These are phyloP conservation scores for Synchiropus splendidus DNA, from an alignment of 2,113 vertebrate genomes.

Conservation along the genomic window DNA sequence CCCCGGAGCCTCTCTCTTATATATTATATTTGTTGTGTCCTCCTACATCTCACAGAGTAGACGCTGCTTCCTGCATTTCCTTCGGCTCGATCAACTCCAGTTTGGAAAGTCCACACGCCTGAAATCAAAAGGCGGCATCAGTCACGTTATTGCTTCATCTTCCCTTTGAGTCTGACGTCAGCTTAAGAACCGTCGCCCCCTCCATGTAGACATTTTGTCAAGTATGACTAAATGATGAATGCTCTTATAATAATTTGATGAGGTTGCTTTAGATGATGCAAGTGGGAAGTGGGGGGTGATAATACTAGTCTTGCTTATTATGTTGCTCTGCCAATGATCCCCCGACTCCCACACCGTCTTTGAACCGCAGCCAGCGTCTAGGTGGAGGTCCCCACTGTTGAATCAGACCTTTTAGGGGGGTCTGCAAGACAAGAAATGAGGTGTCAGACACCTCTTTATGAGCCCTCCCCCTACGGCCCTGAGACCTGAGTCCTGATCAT, in stretches of 20 bases:
- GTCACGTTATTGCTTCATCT: too few relatives aligned
- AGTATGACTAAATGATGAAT: conserved; percentile 54
- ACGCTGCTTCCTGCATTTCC: too few relatives aligned
- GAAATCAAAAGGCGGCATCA: too few relatives aligned
- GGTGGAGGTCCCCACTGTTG: conserved; percentile 50
- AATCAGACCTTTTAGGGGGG: conserved; percentile 47
- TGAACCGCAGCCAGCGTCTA: conserved; percentile 34
- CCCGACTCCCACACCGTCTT: conserved; percentile 31
- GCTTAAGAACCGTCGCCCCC: conserved; percentile 32
- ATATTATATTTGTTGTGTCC: too few relatives aligned
- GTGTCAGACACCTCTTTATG: not conserved
- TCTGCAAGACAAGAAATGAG: too few relatives aligned
- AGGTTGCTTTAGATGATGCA: conserved; percentile 58
- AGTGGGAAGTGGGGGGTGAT: conserved; percentile 38
- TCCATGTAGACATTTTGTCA: conserved; percentile 27
- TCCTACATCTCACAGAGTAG: too few relatives aligned
- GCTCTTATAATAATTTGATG: conserved; percentile 54
- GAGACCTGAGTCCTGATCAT: too few relatives aligned
- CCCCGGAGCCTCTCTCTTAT: too few relatives aligned
- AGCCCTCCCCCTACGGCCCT: conserved; percentile 9
- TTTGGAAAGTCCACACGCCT: too few relatives aligned
- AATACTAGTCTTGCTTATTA: conserved; percentile 48
- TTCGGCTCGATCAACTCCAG: too few relatives aligned
- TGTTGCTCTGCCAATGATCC: conserved; percentile 33
- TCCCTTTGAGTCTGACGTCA: too few relatives aligned